Conservation (phyloP, 2,113 vertebrate species). For the Theristicus caerulescens region DNA sequence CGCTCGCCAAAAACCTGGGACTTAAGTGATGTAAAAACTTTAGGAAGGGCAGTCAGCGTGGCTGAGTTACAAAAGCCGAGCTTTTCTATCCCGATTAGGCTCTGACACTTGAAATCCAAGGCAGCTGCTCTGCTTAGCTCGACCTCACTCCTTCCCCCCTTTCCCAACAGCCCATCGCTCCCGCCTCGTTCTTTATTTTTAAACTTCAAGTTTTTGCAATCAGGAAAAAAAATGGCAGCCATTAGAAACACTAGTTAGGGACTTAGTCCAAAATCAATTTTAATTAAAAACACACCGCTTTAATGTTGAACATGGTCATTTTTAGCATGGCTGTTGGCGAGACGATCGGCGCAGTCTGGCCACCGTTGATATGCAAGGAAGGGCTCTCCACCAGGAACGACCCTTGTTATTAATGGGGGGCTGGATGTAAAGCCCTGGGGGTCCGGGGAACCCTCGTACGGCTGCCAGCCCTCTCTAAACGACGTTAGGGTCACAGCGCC, state of each 20-base stretch:
- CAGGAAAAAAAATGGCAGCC: slow-evolving; percentile 33
- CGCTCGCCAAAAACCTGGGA: background rate
- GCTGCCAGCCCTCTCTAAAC: background rate
- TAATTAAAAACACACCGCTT: slow-evolving; percentile 69
- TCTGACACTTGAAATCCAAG: background rate
- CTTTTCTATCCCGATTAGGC: background rate
- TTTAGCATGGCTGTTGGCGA: slow-evolving; percentile 23
- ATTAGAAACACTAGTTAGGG: slow-evolving; percentile 57
- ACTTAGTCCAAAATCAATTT: slow-evolving; percentile 75
- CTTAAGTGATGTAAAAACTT: background rate
- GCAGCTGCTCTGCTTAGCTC: background rate
- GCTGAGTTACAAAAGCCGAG: background rate
- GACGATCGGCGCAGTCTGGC: background rate
- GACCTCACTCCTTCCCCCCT: background rate
- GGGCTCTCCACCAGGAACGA: background rate
- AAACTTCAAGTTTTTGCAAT: slow-evolving; percentile 42
- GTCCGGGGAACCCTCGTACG: background rate
- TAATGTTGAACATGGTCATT: slow-evolving; percentile 34
- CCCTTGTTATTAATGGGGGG: background rate
- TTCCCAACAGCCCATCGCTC: background rate
- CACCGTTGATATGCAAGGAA: background rate
- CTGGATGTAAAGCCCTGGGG: background rate
- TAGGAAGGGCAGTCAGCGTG: background rate
- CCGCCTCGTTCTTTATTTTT: background rate
- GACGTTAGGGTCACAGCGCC: background rate